A percentile compares a stretch with the other conserved stretches of the same genome.
phyloP scores from a whole-genome alignment of 2,797 vertebrate genomes.

The Taenioides sp. region DNA sequence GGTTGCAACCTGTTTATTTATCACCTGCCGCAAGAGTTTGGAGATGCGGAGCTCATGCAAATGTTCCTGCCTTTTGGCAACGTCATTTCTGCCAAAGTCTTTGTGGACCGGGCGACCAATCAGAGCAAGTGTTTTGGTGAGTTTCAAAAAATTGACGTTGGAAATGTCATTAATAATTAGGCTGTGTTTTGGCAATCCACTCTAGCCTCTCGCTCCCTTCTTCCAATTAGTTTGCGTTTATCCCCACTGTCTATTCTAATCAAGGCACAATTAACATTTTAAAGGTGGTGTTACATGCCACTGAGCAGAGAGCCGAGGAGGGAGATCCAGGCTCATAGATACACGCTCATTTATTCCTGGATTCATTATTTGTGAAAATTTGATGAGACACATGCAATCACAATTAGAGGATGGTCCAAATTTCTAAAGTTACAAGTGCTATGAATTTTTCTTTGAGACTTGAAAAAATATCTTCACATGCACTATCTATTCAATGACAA shows the following conservation, averaged over 20 bases:
- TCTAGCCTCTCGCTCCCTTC: constrained; percentile 41
- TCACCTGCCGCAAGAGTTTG: constrained; percentile 99
- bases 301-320: constrained; percentile 34
- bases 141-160: constrained; percentile 68
- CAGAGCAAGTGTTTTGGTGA: constrained; percentile 99
- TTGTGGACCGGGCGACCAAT: constrained; percentile 99
- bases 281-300: constrained; percentile 60
- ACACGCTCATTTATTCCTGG: constrained; percentile 15
- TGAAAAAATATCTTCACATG: background rate
- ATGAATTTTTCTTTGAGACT: background rate
- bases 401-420: background rate
- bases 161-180: constrained; percentile 11
- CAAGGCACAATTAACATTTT: constrained; percentile 67
- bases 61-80: constrained; percentile 98
- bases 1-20: constrained; percentile 99
- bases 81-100: constrained; percentile 99
- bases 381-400: constrained; percentile 22
- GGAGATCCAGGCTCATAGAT: constrained; percentile 19
- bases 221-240: constrained; percentile 59
- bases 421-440: background rate
- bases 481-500: background rate
- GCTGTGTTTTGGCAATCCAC: constrained; percentile 45
- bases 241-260: constrained; percentile 62
- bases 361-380: constrained; percentile 31
- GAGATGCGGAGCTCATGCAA: constrained; percentile 98